Evolutionary conservation across 1,140 invertebrate genomes (phyloP).

Genomic region (Pemphigus obesinymphae): DNA sequence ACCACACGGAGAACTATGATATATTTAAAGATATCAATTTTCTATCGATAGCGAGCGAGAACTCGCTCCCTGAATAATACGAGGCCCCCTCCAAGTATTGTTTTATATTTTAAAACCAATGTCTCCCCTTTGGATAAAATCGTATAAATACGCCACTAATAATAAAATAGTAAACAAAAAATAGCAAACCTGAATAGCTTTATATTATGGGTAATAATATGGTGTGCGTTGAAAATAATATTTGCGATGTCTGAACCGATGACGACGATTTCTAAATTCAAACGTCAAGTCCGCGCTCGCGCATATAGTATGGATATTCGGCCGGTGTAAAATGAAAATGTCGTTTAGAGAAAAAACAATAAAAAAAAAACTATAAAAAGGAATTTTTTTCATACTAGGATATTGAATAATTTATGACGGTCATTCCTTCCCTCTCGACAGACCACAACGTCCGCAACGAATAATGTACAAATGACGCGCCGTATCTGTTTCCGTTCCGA

Average conservation of each 20-base stretch:
- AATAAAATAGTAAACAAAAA: no score
- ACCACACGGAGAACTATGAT: no score
- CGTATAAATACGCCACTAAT: no score
- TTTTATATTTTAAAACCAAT: no score
- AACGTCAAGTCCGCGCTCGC: neutral
- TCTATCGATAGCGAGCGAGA: no score
- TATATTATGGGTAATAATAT: neutral
- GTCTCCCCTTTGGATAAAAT: no score
- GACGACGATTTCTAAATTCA: neutral
- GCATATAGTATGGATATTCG: no score
- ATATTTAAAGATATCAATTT: no score
- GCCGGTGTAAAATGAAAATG: neutral
- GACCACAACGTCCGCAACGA: neutral
- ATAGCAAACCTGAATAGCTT: neutral
- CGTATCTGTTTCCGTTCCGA: constrained; percentile 18
- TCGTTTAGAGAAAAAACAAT: no score
- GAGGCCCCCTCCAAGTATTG: no score
- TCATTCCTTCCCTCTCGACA: neutral
- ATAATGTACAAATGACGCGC: neutral
- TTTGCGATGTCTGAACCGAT: neutral
- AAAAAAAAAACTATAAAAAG: no score
- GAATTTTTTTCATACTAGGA: neutral
- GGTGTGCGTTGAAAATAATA: neutral
- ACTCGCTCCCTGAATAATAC: no score
- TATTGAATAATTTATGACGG: constrained; percentile 30